These are phyloP conservation scores for Styela clava DNA, from an alignment of 23 tunicate genomes.

Conservation along the genomic window DNA sequence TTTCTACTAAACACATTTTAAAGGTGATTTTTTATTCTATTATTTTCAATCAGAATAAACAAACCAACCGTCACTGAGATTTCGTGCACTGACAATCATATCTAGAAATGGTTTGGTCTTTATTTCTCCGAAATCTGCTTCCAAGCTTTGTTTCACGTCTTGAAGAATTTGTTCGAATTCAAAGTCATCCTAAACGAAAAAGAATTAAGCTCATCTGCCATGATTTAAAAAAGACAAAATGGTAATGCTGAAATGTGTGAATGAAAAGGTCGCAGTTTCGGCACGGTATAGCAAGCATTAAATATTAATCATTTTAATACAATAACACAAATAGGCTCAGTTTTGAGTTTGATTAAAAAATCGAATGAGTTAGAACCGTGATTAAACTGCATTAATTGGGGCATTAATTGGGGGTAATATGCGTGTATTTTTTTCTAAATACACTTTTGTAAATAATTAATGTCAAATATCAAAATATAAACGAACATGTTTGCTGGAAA, in stretches of 20 bases:
- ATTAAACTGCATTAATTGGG: too few species aligned
- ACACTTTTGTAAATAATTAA: too few species aligned
- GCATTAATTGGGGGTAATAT: neutral
- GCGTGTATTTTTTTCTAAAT: too few species aligned
- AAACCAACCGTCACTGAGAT: neutral
- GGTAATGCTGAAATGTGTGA: neutral
- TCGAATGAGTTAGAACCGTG: too few species aligned
- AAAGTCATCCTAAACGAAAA: neutral
- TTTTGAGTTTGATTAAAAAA: too few species aligned
- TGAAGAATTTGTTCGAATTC: neutral
- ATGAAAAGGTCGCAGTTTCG: neutral
- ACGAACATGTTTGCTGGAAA: too few species aligned
- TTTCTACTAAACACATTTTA: too few species aligned
- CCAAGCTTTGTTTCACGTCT: neutral
- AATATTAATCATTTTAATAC: neutral
- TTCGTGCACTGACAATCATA: neutral
- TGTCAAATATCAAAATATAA: too few species aligned
- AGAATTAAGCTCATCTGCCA: neutral
- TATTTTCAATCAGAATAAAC: too few species aligned
- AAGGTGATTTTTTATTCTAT: too few species aligned
- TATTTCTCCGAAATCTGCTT: neutral
- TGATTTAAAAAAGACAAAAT: neutral
- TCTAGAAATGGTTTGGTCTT: neutral
- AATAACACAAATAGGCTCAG: neutral
- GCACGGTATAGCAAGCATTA: too few species aligned